A percentile compares a stretch with the other conserved stretches of the same genome.
Conservation (phyloP, 2,888 invertebrate genomes). For the Slavum lentiscoides region DNA sequence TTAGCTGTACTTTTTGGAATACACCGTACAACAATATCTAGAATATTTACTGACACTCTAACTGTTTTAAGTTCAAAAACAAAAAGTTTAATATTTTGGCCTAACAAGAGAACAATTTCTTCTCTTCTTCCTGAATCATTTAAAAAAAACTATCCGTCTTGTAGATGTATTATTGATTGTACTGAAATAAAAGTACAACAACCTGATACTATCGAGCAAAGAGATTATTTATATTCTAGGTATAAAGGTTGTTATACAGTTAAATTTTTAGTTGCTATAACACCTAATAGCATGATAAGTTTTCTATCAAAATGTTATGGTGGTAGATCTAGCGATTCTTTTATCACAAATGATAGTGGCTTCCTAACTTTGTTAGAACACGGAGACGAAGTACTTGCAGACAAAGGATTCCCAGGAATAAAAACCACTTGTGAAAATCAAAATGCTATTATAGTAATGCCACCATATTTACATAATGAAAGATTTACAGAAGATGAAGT, state of each 20-base stretch:
- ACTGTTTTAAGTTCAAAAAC: too few relatives aligned
- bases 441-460: too few relatives aligned
- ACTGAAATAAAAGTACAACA: slow-evolving; percentile 1
- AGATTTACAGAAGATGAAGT: too few relatives aligned
- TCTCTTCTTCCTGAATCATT: neutral
- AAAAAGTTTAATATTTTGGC: neutral
- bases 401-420: too few relatives aligned
- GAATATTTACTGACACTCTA: neutral
- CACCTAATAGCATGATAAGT: slow-evolving; percentile 1
- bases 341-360: neutral
- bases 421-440: neutral
- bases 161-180: slow-evolving; percentile 8
- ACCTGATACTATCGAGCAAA: neutral
- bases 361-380: neutral
- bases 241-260: slow-evolving; percentile 6
- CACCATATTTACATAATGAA: too few relatives aligned
- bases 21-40: neutral
- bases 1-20: slow-evolving; percentile 2
- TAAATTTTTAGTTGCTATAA: too few relatives aligned
- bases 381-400: neutral
- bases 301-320: slow-evolving; percentile 8
- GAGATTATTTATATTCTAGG: slow-evolving; percentile 3
- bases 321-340: neutral
- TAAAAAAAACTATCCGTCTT: neutral
- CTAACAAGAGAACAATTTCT: neutral